Conservation (phyloP, 2,113 vertebrate genomes). For the Donacobius atricapilla region DNA sequence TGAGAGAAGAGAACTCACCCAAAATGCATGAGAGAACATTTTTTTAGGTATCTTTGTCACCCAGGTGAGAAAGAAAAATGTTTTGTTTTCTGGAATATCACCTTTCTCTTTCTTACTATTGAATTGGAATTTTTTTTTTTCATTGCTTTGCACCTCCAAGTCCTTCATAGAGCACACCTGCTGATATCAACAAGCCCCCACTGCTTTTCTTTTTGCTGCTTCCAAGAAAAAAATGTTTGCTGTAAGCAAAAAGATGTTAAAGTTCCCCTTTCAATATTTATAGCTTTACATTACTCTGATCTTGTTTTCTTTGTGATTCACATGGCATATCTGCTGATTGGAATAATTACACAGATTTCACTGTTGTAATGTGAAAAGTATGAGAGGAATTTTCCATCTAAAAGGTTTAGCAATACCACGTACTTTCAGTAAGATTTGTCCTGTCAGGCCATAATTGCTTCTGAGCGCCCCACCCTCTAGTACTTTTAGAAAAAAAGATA, state of each 20-base stretch:
- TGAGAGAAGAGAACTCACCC: background rate
- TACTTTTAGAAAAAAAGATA: background rate
- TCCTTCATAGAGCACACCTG: background rate
- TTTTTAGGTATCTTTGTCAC: rapidly evolving
- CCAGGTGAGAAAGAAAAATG: background rate
- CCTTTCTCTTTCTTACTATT: background rate
- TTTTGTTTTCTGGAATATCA: background rate
- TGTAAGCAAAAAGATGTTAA: background rate
- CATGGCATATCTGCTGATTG: background rate
- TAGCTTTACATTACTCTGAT: background rate
- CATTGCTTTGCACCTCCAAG: background rate
- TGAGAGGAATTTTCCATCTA: conserved; percentile 37
- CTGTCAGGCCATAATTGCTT: background rate
- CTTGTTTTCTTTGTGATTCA: conserved; percentile 24
- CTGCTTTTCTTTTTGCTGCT: background rate
- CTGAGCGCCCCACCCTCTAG: background rate
- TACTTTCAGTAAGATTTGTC: background rate
- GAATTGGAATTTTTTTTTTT: background rate
- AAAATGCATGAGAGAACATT: background rate
- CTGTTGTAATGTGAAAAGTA: background rate
- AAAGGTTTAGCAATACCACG: background rate
- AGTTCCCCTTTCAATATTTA: background rate
- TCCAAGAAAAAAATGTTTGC: background rate
- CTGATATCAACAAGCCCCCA: background rate
- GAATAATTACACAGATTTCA: conserved; percentile 18